A percentile compares a stretch with the other conserved stretches of the same genome.
phyloP scores from a whole-genome alignment of 37 sponge, comb jelly and placozoan genomes.

The Theonella swinhoei region DNA sequence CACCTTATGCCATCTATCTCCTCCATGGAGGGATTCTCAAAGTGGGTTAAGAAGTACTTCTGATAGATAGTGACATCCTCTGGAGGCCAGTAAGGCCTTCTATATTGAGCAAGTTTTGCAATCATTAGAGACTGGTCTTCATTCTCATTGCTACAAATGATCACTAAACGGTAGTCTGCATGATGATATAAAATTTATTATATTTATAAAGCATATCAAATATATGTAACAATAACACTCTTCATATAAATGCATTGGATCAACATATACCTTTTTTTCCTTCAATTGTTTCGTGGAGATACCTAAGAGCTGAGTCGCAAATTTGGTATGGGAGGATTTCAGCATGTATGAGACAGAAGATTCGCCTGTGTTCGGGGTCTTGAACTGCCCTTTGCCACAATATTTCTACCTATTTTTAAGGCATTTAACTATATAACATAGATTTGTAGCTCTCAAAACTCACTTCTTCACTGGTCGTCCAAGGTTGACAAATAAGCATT shows the following conservation, averaged over 20 bases:
- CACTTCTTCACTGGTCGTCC: constrained; percentile 75
- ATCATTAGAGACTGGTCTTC: constrained; percentile 64
- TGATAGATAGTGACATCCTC: background rate
- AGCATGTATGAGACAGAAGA: constrained; percentile 76
- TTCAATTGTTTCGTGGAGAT: constrained; percentile 33
- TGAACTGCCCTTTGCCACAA: constrained; percentile 71
- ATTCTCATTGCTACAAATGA: constrained; percentile 70
- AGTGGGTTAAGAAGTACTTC: constrained; percentile 17
- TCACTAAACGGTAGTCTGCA: constrained; percentile 59
- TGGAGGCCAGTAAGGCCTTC: background rate
- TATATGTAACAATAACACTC: too few species aligned
- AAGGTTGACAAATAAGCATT: constrained; percentile 52
- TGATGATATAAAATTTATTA: background rate
- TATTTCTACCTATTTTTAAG: constrained; percentile 41
- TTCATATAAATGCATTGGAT: too few species aligned
- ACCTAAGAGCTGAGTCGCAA: constrained; percentile 45
- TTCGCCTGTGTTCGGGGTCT: constrained; percentile 57
- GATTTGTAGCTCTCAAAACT: background rate
- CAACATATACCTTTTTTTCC: constrained; percentile 20
- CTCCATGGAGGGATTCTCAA: too few species aligned
- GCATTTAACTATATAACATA: too few species aligned
- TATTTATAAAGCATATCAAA: background rate
- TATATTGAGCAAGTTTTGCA: constrained; percentile 40
- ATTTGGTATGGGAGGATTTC: constrained; percentile 68
- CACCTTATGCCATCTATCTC: too few species aligned